Percentiles rank a stretch among this genome's conserved stretches.
phyloP scores from a whole-genome alignment of 2,888 invertebrate species.

The Harmothoe impar region DNA sequence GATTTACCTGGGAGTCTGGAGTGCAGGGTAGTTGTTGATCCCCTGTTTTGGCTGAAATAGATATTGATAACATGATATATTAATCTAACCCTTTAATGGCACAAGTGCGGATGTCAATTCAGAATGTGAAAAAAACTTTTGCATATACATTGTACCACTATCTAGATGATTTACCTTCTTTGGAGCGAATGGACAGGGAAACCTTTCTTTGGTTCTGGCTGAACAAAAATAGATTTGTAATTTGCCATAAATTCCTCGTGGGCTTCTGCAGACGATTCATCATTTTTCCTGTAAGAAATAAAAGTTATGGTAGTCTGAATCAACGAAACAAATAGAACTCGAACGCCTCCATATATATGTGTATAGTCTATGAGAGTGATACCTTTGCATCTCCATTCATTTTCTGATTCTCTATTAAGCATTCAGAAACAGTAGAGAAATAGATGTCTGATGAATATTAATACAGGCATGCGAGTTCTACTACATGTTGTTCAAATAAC shows the following conservation, averaged over 20 bases:
- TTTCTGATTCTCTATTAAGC: background rate
- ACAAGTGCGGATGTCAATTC: too few relatives aligned
- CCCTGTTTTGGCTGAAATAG: background rate
- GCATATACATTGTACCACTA: too few relatives aligned
- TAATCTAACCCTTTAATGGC: too few relatives aligned
- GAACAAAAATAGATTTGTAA: slow-evolving; percentile 78
- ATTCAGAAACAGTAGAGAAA: too few relatives aligned
- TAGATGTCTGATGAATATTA: too few relatives aligned
- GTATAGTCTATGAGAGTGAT: background rate
- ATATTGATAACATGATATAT: too few relatives aligned
- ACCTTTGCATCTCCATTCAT: too few relatives aligned
- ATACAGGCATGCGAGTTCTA: too few relatives aligned
- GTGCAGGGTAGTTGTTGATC: slow-evolving; percentile 7
- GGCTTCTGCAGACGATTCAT: slow-evolving; percentile 74
- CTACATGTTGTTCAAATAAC: too few relatives aligned
- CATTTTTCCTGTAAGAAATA: slow-evolving; percentile 68
- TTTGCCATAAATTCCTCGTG: slow-evolving; percentile 78
- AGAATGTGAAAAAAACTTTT: too few relatives aligned
- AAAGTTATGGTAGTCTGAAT: background rate
- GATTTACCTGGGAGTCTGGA: slow-evolving; percentile 10
- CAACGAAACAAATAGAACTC: background rate
- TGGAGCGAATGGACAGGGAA: slow-evolving; percentile 74
- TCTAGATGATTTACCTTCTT: slow-evolving; percentile 53
- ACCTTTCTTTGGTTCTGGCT: slow-evolving; percentile 76
- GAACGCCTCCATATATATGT: background rate